Evolutionary conservation across 2,888 invertebrate genomes (phyloP).

Genomic region (Rhagonycha fulva): DNA sequence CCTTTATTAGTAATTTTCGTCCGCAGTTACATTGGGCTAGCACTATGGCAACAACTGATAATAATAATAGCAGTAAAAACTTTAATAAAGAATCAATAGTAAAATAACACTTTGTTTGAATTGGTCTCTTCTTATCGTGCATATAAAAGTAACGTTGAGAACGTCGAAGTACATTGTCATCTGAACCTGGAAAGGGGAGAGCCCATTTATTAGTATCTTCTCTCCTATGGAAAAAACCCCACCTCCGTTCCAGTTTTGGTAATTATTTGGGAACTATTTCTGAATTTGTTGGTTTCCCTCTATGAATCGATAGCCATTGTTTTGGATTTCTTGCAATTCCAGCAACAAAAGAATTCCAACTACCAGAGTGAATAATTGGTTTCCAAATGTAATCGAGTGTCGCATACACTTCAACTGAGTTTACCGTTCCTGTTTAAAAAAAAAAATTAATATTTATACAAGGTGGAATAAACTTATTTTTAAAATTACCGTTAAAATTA

Average conservation of each 20-base stretch:
- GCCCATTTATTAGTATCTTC: neutral
- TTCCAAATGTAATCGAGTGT: slow-evolving; percentile 34
- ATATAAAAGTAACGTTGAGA: slow-evolving; percentile 78
- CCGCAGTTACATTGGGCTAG: slow-evolving; percentile 65
- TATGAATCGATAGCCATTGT: slow-evolving; percentile 58
- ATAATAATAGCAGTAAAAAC: slow-evolving; percentile 58
- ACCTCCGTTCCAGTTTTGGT: neutral
- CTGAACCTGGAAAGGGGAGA: slow-evolving; percentile 79
- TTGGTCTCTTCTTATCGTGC: slow-evolving; percentile 69
- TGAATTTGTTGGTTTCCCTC: slow-evolving; percentile 63
- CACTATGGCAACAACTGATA: slow-evolving; percentile 64
- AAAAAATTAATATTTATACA: neutral
- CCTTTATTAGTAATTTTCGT: slow-evolving; percentile 67
- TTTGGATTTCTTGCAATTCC: slow-evolving; percentile 69
- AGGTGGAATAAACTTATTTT: neutral
- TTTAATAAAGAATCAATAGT: slow-evolving; percentile 56
- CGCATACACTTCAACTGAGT: slow-evolving; percentile 77
- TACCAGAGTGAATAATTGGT: slow-evolving; percentile 77
- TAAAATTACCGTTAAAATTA: slow-evolving; percentile 68
- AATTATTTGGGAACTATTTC: slow-evolving; percentile 62
- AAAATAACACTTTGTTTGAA: slow-evolving; percentile 75
- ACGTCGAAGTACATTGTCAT: slow-evolving; percentile 79
- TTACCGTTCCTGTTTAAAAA: slow-evolving; percentile 64
- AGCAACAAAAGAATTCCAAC: slow-evolving; percentile 82
- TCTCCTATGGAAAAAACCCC: neutral